Evolutionary conservation across 2,888 invertebrate genomes (phyloP).

Genomic region (Ennomos quercinarius): DNA sequence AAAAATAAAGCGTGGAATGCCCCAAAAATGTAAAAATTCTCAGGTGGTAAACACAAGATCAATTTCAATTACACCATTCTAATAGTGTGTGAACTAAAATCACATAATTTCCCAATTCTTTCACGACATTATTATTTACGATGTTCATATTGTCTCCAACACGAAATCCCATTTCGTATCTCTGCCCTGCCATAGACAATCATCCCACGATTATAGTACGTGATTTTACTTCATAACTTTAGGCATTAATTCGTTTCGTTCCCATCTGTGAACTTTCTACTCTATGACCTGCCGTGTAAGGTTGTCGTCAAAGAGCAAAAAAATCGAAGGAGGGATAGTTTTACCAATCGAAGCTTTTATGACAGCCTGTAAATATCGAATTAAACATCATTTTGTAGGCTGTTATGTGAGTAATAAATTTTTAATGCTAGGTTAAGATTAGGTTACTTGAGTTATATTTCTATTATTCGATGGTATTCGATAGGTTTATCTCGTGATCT

Average conservation of each 20-base stretch:
- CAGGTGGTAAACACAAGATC: no score
- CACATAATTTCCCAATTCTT: slow-evolving; percentile 1
- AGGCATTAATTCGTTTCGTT: slow-evolving; percentile 19
- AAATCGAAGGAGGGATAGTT: slow-evolving; percentile 22
- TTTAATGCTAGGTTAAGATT: slow-evolving; percentile 27
- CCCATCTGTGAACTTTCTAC: slow-evolving; percentile 14
- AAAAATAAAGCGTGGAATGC: no score
- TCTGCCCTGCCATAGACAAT: slow-evolving; percentile 23
- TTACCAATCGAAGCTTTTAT: slow-evolving; percentile 27
- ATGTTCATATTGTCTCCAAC: slow-evolving; percentile 19
- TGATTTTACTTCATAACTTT: slow-evolving; percentile 30
- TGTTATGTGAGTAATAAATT: slow-evolving; percentile 30
- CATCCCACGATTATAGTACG: slow-evolving; percentile 28
- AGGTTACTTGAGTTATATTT: slow-evolving; percentile 23
- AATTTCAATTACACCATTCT: no score
- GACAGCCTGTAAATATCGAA: slow-evolving; percentile 29
- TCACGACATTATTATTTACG: slow-evolving; percentile 16
- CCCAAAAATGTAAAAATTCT: no score
- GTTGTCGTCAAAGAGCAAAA: slow-evolving; percentile 4
- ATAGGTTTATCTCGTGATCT: slow-evolving; percentile 22
- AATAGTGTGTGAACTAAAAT: slow-evolving; percentile 2
- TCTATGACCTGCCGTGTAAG: slow-evolving; percentile 10
- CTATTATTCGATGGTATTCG: slow-evolving; percentile 24
- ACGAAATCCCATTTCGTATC: slow-evolving; percentile 15
- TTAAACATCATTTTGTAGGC: slow-evolving; percentile 32